Evolutionary conservation across 2,113 vertebrate species (phyloP).

Genomic region (Axis porcinus): DNA sequence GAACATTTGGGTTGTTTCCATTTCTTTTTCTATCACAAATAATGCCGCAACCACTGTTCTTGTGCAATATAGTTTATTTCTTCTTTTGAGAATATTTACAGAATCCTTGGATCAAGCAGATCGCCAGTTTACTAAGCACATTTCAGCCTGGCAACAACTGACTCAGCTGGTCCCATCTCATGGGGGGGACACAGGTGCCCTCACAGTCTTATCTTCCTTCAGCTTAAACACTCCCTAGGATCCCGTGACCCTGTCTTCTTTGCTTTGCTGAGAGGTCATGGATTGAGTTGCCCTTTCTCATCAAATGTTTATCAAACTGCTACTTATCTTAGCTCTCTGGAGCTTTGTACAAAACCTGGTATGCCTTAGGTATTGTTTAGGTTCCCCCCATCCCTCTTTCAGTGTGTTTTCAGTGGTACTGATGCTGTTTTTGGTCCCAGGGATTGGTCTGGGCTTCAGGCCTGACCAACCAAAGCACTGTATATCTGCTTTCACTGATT

Average conservation of each 20-base stretch:
- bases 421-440: background rate
- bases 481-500: background rate
- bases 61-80: background rate
- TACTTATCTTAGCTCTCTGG: constrained; percentile 21
- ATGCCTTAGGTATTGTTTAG: background rate
- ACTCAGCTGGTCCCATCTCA: background rate
- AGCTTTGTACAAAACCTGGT: background rate
- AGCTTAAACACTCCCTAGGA: background rate
- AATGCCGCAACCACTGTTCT: background rate
- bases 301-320: constrained; percentile 45
- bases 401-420: background rate
- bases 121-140: background rate
- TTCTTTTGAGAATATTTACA: constrained; percentile 23
- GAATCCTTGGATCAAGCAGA: background rate
- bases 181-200: background rate
- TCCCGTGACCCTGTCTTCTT: background rate
- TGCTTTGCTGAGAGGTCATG: background rate
- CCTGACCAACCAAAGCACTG: background rate
- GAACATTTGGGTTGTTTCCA: constrained; percentile 65
- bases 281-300: background rate
- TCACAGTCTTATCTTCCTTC: background rate
- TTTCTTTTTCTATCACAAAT: background rate
- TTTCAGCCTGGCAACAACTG: background rate
- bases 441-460: background rate
- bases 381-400: accelerated